These are phyloP conservation scores for Trichomalopsis sarcophagae DNA, from an alignment of 1,140 invertebrate genomes.

Conservation along the genomic window DNA sequence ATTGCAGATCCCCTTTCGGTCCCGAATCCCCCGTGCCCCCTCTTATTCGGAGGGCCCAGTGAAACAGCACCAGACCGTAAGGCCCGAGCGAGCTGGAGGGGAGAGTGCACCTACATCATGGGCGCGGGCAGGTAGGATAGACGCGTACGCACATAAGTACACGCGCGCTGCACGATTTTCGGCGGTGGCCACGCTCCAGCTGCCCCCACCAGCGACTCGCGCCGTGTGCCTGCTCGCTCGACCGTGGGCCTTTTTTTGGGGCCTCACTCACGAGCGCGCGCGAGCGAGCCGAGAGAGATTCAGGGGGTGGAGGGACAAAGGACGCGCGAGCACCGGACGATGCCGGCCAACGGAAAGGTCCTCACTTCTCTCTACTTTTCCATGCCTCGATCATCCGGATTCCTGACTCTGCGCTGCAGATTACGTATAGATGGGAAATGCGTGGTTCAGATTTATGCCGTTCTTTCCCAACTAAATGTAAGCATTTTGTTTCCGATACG, in stretches of 20 bases:
- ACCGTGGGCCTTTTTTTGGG: neutral
- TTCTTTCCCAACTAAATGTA: too few species aligned
- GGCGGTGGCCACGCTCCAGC: constrained; percentile 38
- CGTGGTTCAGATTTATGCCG: neutral
- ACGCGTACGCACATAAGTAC: neutral
- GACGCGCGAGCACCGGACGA: neutral
- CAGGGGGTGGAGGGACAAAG: constrained; percentile 26
- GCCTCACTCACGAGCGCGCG: neutral
- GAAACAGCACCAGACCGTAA: neutral
- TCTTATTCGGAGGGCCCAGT: neutral
- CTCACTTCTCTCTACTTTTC: neutral
- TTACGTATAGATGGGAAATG: neutral
- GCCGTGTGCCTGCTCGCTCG: neutral
- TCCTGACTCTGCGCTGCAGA: constrained; percentile 26
- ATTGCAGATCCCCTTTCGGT: constrained; percentile 49
- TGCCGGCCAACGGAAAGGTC: neutral
- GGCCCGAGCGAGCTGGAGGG: neutral
- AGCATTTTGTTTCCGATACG: too few species aligned
- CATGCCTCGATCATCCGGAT: neutral
- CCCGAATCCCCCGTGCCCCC: constrained; percentile 43
- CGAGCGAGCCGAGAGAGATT: constrained; percentile 14
- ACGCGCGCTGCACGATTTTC: constrained; percentile 23
- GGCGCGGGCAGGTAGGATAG: neutral
- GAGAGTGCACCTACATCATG: neutral
- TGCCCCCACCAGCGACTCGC: constrained; percentile 23